phyloP scores from a whole-genome alignment of 2,797 vertebrate genomes.

The Cynopterus sphinx region DNA sequence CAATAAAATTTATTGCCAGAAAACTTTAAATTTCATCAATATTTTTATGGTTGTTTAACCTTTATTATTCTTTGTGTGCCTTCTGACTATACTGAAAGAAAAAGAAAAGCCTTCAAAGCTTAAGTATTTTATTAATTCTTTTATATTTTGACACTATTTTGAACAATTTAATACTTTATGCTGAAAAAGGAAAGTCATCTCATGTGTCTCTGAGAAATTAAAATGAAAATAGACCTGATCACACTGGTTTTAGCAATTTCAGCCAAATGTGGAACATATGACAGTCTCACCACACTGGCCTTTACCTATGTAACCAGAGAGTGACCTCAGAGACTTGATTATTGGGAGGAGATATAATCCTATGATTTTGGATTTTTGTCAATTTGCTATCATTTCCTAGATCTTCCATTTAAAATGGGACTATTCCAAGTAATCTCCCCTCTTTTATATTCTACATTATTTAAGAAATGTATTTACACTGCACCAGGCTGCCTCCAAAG shows the following conservation, averaged over 20 bases:
- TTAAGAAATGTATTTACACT: not conserved
- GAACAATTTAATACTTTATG: conserved; percentile 29
- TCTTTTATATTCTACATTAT: not conserved
- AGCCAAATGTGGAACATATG: not conserved
- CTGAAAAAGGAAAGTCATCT: not conserved
- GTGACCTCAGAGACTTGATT: not conserved
- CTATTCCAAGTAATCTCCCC: not conserved
- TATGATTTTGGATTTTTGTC: not conserved
- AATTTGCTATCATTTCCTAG: not conserved
- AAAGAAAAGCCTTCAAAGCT: not conserved
- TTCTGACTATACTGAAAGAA: not conserved
- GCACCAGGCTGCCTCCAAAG: not conserved
- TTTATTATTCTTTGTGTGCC: not conserved
- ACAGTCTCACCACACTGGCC: not conserved
- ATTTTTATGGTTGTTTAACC: conserved; percentile 39
- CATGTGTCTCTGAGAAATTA: conserved; percentile 15
- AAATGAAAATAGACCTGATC: not conserved
- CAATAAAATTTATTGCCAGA: not conserved
- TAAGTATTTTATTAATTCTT: conserved; percentile 18
- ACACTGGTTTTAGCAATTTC: not conserved
- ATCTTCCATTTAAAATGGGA: conserved; percentile 12
- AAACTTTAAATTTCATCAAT: conserved; percentile 8
- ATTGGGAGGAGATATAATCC: not conserved
- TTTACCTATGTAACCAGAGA: not conserved
- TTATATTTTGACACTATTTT: conserved; percentile 39